phyloP scores from a whole-genome alignment of 2,888 invertebrate species.

The Diaperis boleti region DNA sequence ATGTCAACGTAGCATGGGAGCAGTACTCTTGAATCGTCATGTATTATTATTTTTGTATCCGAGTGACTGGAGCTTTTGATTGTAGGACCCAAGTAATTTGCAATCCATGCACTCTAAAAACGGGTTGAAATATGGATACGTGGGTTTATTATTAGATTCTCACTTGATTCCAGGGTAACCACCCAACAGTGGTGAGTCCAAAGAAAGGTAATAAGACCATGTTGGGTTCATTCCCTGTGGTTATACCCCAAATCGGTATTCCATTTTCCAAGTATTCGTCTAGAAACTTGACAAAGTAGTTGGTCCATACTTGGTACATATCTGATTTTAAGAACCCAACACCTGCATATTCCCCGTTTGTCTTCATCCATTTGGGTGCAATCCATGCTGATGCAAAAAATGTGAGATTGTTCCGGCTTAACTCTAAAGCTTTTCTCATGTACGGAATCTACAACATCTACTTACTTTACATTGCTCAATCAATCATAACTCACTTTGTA shows the following conservation, averaged over 20 bases:
- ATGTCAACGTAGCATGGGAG: slow-evolving; percentile 43
- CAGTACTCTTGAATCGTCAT: slow-evolving; percentile 72
- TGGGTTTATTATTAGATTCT: neutral
- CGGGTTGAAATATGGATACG: too few relatives aligned
- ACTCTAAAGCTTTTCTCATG: slow-evolving; percentile 25
- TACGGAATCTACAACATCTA: slow-evolving; percentile 33
- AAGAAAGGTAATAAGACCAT: slow-evolving; percentile 61
- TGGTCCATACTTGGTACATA: slow-evolving; percentile 83
- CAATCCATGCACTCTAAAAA: slow-evolving; percentile 73
- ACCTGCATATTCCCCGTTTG: slow-evolving; percentile 59
- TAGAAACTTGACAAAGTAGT: slow-evolving; percentile 85
- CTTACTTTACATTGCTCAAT: too few relatives aligned
- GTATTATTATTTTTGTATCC: slow-evolving; percentile 76
- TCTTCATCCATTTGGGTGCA: slow-evolving; percentile 69
- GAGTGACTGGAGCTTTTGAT: slow-evolving; percentile 72
- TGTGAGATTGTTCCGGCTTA: slow-evolving; percentile 23
- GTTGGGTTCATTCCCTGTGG: slow-evolving; percentile 89
- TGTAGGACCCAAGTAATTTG: slow-evolving; percentile 81
- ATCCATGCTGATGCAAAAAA: slow-evolving; percentile 67
- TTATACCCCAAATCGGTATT: slow-evolving; percentile 82
- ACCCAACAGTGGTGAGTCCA: slow-evolving; percentile 30
- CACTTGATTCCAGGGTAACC: neutral
- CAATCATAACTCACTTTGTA: slow-evolving; percentile 72
- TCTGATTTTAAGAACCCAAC: too few relatives aligned
- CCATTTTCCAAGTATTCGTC: slow-evolving; percentile 79